A percentile compares a stretch with the other conserved stretches of the same genome.
Conservation (phyloP, 2,888 invertebrate genomes). For the Napeogenes inachia region DNA sequence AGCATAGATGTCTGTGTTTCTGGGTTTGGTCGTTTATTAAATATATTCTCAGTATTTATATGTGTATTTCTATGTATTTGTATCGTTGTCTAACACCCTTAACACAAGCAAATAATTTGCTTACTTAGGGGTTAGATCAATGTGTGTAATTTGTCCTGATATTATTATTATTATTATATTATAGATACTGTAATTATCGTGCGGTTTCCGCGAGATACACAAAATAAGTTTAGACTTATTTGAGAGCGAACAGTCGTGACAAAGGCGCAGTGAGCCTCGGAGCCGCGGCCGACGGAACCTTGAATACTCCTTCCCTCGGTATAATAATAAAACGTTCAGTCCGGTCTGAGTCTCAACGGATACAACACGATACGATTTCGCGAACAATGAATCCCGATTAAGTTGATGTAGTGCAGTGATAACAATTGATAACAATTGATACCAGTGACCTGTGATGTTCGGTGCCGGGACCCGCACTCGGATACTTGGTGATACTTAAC, state of each 20-base stretch:
- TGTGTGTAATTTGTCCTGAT: no score
- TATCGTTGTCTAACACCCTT: no score
- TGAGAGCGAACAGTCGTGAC: constrained; percentile 41
- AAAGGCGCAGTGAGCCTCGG: constrained; percentile 61
- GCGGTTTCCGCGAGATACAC: constrained; percentile 38
- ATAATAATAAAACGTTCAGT: constrained; percentile 73
- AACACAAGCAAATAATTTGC: no score
- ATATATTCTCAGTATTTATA: no score
- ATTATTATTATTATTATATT: no score
- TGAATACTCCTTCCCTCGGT: constrained; percentile 70
- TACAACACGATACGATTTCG: constrained; percentile 56
- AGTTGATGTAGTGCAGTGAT: constrained; percentile 2
- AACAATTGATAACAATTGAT: constrained; percentile 38
- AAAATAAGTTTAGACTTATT: constrained; percentile 13
- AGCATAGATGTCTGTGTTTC: no score
- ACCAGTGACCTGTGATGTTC: constrained; percentile 64
- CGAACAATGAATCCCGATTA: constrained; percentile 42
- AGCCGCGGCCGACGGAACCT: constrained; percentile 64
- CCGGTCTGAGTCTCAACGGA: constrained; percentile 67
- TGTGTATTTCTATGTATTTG: no score
- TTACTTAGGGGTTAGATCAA: no score
- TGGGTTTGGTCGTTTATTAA: no score
- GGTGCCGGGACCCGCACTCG: constrained; percentile 60
- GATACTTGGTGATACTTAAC: constrained; percentile 52
- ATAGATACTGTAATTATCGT: not conserved